Evolutionary conservation across 1,140 invertebrate species (phyloP).

Genomic region (Heliconius nattereri): DNA sequence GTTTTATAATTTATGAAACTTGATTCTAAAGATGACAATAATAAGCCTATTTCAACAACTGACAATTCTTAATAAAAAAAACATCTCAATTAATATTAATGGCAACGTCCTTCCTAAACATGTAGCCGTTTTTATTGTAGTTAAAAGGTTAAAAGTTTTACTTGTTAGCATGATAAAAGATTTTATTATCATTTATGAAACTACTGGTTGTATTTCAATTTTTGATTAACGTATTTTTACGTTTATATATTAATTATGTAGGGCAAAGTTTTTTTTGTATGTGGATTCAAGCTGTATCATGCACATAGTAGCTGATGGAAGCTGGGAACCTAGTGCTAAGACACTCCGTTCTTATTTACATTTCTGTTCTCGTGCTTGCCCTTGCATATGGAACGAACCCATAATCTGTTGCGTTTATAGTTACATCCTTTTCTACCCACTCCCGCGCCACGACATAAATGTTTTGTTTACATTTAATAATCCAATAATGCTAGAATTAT

Average conservation of each 20-base stretch:
- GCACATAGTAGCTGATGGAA: no score
- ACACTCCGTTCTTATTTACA: no score
- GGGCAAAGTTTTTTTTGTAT: no score
- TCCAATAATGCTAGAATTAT: not conserved
- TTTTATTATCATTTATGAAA: not conserved
- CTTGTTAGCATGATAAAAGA: slow-evolving; percentile 8
- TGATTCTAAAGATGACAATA: not conserved
- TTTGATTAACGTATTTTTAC: not conserved
- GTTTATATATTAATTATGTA: no score
- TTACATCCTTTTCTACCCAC: no score
- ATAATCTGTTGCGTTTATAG: no score
- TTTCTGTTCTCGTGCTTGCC: no score
- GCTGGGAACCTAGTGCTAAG: no score
- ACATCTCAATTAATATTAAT: slow-evolving; percentile 4
- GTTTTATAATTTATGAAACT: not conserved
- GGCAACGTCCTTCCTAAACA: not conserved
- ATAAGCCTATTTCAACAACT: not conserved
- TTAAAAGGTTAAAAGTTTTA: slow-evolving; percentile 12
- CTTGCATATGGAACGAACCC: no score
- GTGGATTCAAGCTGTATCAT: no score
- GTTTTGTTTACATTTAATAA: not conserved
- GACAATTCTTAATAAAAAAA: not conserved
- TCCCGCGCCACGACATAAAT: no score
- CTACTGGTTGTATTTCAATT: not conserved
- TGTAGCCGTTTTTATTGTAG: not conserved